Evolutionary conservation across 2,113 vertebrate genomes (phyloP), one percentile per base, ranked within the genome.

Genomic region (Toxotes chatareus): DNA sequence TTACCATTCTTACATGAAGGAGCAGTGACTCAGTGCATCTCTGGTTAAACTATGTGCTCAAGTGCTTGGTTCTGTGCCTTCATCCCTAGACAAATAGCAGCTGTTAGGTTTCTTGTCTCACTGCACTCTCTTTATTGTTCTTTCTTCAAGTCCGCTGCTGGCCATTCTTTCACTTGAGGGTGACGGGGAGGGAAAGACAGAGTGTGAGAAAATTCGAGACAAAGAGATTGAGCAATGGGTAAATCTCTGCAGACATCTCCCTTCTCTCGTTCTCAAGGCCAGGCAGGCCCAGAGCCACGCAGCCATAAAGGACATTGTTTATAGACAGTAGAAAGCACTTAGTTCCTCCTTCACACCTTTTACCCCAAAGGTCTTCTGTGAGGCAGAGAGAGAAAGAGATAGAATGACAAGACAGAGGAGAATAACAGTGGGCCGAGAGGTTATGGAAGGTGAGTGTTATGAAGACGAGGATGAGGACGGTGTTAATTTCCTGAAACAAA

Each of bases 261-360:
- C 76, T 74, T 82, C 65, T 81, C 76, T 65, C 59, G 65, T 67
- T 78, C 59, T 78, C 46, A 65, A 73, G 21, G 40, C 27, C 76
- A 60, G 64, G 46, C 63, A 72, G 27, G 68, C 78, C 68, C 67
- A 1, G 67, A 88, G 86, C 73, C 82, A 71, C 8, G 36, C 85
- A 85, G 75, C 79, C 84, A 92, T 87, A 90, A 90, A 90, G 83
- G 87, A 87, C 88, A 79, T 90, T 93, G 86, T 94, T 94, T 89
- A 90, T 89, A 88, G 85, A 93, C 90, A 93, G 83, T 83, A 82
- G 79, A 93, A 94, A 93, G 89, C 92, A 92, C 93, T 94, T 93
- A 91, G 92, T 85, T 90, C 82, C 84, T 92, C 88, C 90, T 93
- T 91, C 89, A 92, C 92, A 93, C 89, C 91, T 91, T 91, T 93